phyloP scores from a whole-genome alignment of 2,113 vertebrate genomes.

The Atherinomorus stipes region DNA sequence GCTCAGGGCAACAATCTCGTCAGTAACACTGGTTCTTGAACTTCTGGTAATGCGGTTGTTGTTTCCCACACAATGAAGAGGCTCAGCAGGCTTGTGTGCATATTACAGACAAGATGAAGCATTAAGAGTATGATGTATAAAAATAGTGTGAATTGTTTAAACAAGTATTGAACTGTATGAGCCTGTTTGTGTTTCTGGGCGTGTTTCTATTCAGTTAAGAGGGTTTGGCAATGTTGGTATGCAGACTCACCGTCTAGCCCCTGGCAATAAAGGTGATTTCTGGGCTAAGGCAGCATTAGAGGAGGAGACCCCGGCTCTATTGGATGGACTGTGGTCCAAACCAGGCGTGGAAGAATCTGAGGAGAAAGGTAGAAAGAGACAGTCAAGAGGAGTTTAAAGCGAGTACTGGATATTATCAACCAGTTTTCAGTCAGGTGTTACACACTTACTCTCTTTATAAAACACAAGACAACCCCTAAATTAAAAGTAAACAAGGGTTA shows the following conservation, averaged over 20 bases:
- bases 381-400: neutral
- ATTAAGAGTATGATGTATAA: neutral
- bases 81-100: conserved; percentile 10
- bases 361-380: neutral
- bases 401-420: too few relatives aligned
- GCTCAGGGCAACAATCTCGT: too few relatives aligned
- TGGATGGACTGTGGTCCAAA: conserved; percentile 40
- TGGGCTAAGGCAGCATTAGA: conserved; percentile 8
- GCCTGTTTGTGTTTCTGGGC: conserved; percentile 30
- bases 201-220: conserved; percentile 25
- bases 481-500: too few relatives aligned
- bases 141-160: conserved; percentile 23
- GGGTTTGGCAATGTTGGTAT: conserved; percentile 42
- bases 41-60: neutral
- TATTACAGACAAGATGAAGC: conserved; percentile 18
- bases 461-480: too few relatives aligned
- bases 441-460: too few relatives aligned
- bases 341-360: conserved; percentile 30
- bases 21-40: neutral
- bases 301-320: conserved; percentile 14
- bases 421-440: too few relatives aligned
- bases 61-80: neutral
- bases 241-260: conserved; percentile 63
- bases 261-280: conserved; percentile 53
- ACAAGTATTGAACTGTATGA: conserved; percentile 14